Evolutionary conservation across 1,140 invertebrate species (phyloP).

Genomic region (Drosophila nannoptera): DNA sequence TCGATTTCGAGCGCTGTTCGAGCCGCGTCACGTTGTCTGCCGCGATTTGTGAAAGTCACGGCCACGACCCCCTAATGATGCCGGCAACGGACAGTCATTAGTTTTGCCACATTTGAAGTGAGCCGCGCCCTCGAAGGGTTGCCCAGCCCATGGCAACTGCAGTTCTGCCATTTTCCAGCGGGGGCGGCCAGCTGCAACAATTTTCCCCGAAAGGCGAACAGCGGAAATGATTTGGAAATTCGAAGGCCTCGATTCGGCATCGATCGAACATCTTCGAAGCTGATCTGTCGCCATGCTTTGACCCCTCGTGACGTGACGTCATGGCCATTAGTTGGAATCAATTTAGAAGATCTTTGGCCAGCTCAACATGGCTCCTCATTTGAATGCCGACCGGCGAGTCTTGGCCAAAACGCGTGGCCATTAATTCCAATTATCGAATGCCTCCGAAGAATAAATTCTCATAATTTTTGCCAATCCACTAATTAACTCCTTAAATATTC

Average conservation of each 20-base stretch:
- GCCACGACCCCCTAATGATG: constrained; percentile 64
- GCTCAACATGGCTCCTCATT: no score
- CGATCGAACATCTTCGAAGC: no score
- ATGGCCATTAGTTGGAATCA: neutral
- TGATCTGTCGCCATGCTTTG: no score
- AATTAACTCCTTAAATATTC: no score
- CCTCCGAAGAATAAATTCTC: no score
- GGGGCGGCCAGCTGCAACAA: neutral
- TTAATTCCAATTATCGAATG: no score
- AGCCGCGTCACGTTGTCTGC: constrained; percentile 68
- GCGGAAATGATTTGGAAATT: no score
- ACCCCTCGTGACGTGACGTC: neutral
- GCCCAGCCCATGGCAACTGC: constrained; percentile 29
- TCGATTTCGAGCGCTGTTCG: constrained; percentile 11
- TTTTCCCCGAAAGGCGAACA: no score
- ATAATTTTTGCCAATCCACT: no score
- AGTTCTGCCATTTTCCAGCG: neutral
- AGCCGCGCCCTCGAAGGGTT: constrained; percentile 60
- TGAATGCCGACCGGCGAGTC: no score
- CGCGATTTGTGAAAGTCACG: constrained; percentile 61
- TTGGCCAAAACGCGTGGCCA: no score
- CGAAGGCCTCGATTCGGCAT: no score
- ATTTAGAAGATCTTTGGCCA: neutral
- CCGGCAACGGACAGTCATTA: constrained; percentile 68
- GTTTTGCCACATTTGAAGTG: constrained; percentile 64